Percentiles rank a stretch among this genome's conserved stretches.
phyloP scores from a whole-genome alignment of 1,140 invertebrate species.

The Leptinotarsa lineolata region DNA sequence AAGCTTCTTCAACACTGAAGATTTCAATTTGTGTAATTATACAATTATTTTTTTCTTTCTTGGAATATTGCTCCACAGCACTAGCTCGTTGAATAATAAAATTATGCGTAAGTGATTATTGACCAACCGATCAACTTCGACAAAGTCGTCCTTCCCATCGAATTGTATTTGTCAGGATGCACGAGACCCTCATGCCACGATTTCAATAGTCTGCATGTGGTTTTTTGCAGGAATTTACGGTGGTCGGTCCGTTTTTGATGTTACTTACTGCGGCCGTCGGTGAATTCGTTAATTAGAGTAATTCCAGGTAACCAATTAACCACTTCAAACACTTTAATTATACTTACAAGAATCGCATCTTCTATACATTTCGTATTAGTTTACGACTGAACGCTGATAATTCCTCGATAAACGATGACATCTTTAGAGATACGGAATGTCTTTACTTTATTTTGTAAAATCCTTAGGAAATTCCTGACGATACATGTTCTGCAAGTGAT shows the following conservation, averaged over 20 bases:
- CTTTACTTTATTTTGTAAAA: too few species aligned
- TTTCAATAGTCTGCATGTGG: neutral
- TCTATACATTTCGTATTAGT: neutral
- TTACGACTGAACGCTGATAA: neutral
- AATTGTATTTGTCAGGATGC: constrained; percentile 4
- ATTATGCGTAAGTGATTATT: neutral
- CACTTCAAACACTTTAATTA: constrained; percentile 26
- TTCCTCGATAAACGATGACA: too few species aligned
- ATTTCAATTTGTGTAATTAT: too few species aligned
- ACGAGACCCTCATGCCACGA: neutral
- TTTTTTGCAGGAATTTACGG: constrained; percentile 20
- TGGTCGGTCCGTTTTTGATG: constrained; percentile 23
- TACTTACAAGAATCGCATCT: constrained; percentile 11
- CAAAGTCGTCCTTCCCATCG: neutral
- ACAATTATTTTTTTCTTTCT: too few species aligned
- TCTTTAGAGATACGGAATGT: too few species aligned
- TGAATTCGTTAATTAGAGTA: constrained; percentile 43
- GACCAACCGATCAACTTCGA: neutral
- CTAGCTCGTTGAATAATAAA: neutral
- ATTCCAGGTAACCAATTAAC: constrained; percentile 43
- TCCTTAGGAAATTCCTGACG: too few species aligned
- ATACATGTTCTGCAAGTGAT: too few species aligned
- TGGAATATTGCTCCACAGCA: neutral
- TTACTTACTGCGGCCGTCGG: constrained; percentile 11
- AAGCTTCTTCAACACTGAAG: too few species aligned